These are phyloP conservation scores for Sminthopsis crassicaudata DNA, from an alignment of 2,113 vertebrate species.

Conservation along the genomic window DNA sequence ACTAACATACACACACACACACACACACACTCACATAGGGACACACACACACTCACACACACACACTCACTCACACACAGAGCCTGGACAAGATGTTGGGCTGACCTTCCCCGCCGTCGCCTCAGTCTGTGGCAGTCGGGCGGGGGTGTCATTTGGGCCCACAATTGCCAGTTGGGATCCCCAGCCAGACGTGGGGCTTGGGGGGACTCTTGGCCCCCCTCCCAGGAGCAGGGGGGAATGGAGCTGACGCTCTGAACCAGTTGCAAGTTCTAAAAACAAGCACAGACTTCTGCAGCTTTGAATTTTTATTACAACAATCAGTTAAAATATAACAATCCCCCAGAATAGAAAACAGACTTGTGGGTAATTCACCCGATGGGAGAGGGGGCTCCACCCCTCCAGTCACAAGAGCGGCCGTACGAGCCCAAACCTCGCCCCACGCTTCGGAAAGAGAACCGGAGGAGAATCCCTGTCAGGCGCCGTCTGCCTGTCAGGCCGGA, in stretches of 20 bases:
- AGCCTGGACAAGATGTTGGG: not conserved
- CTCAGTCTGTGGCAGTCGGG: not conserved
- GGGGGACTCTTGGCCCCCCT: not conserved
- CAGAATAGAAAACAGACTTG: slow-evolving; percentile 49
- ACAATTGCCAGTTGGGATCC: not conserved
- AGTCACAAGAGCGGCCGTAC: not conserved
- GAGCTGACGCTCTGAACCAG: not conserved
- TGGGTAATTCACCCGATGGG: slow-evolving; percentile 39
- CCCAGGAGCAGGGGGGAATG: not conserved
- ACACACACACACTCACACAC: too few relatives aligned
- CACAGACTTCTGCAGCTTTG: slow-evolving; percentile 51
- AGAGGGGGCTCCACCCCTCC: not conserved
- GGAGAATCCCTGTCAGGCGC: not conserved
- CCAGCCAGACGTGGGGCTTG: not conserved
- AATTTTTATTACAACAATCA: slow-evolving; percentile 84
- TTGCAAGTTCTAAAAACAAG: not conserved
- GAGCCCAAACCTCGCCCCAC: not conserved
- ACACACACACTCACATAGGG: too few relatives aligned
- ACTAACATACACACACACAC: too few relatives aligned
- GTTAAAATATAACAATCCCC: slow-evolving; percentile 65
- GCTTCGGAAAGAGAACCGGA: slow-evolving; percentile 17
- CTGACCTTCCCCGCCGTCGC: not conserved
- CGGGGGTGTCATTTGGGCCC: not conserved
- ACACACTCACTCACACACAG: too few relatives aligned
- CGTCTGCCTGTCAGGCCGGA: not conserved